These are phyloP conservation scores for Scleropages formosus DNA, from an alignment of 2,797 vertebrate genomes.

Conservation along the genomic window DNA sequence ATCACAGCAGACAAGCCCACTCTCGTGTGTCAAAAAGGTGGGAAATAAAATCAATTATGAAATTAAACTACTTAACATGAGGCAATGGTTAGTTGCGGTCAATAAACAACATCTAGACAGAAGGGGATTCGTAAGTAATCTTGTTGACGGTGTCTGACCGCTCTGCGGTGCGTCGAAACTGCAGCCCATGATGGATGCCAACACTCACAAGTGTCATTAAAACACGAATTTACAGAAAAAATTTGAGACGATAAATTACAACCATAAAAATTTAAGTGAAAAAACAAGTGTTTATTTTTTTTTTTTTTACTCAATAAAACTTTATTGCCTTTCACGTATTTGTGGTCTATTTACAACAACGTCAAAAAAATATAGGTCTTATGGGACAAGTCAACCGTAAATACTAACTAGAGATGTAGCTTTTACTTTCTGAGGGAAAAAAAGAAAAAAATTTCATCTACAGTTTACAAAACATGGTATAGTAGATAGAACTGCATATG, in stretches of 20 bases:
- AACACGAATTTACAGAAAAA: constrained; percentile 83
- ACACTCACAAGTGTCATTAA: constrained; percentile 92
- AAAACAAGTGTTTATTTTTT: constrained; percentile 73
- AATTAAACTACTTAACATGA: constrained; percentile 69
- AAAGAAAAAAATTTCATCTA: constrained; percentile 67
- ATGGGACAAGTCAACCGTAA: constrained; percentile 81
- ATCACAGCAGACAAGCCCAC: constrained; percentile 82
- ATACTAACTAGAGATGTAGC: constrained; percentile 64
- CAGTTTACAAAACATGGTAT: constrained; percentile 74
- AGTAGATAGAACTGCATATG: constrained; percentile 83
- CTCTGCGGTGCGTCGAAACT: too few species aligned
- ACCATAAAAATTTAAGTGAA: constrained; percentile 66
- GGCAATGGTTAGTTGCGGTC: constrained; percentile 95
- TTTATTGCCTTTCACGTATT: constrained; percentile 96
- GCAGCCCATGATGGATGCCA: constrained; percentile 81
- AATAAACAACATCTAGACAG: constrained; percentile 62
- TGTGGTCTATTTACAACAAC: constrained; percentile 82
- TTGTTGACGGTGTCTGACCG: too few species aligned
- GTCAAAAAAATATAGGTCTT: constrained; percentile 76
- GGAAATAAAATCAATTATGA: constrained; percentile 76
- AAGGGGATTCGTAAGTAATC: constrained; percentile 47
- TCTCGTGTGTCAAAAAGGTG: constrained; percentile 77
- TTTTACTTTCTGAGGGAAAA: constrained; percentile 66
- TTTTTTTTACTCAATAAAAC: constrained; percentile 92
- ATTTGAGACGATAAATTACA: constrained; percentile 61